Evolutionary conservation across 2,888 invertebrate species (phyloP).

Genomic region (Leptopilina myrica): DNA sequence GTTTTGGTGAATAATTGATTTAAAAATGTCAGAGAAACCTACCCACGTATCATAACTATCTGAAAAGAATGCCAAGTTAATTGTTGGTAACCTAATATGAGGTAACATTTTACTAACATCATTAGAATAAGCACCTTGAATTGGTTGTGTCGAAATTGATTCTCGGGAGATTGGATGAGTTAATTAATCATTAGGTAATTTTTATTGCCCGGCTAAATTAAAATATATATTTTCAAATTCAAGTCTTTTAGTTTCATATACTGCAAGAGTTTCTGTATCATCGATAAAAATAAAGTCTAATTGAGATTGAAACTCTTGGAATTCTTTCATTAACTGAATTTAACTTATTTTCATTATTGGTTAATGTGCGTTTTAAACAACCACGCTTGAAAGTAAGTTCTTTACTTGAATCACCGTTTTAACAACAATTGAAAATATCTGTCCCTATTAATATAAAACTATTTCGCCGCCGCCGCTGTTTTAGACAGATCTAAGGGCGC

Average conservation of each 20-base stretch:
- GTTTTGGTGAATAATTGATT: neutral
- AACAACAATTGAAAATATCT: no score
- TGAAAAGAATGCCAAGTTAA: neutral
- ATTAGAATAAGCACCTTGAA: neutral
- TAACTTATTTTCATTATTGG: no score
- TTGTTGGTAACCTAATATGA: neutral
- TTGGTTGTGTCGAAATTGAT: no score
- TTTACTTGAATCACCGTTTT: no score
- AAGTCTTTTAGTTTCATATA: neutral
- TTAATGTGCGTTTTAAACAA: no score
- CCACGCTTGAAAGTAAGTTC: no score
- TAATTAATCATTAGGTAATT: neutral
- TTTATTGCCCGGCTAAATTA: neutral
- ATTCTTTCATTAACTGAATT: neutral
- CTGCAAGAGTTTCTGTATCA: neutral
- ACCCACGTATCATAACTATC: slow-evolving; percentile 2
- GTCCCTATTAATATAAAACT: no score
- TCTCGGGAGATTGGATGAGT: no score
- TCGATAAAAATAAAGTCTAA: neutral
- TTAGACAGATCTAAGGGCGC: no score
- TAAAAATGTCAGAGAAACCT: neutral
- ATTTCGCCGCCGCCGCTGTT: no score
- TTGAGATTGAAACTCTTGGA: neutral
- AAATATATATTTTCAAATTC: neutral
- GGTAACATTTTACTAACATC: neutral